Conservation (phyloP, 2,797 vertebrate genomes). For the Anomalospiza imberbis region DNA sequence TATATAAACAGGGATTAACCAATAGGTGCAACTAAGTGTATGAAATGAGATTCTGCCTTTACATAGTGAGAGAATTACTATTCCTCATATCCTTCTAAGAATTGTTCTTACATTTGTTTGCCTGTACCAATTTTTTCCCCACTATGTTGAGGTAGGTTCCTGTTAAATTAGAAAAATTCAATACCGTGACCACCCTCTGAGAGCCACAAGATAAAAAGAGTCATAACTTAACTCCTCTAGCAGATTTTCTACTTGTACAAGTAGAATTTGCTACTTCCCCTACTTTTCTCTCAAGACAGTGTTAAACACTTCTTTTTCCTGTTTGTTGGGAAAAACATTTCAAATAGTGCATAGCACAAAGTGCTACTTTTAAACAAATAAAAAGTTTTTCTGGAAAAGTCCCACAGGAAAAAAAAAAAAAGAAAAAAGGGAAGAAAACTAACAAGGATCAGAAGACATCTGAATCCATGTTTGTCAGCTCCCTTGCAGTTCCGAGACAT, state of each 20-base stretch:
- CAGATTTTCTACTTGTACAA: background rate
- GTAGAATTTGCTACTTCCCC: background rate
- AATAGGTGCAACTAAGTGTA: background rate
- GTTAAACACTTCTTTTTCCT: background rate
- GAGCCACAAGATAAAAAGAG: background rate
- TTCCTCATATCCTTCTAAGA: background rate
- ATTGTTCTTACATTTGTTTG: background rate
- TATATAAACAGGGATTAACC: constrained; percentile 39
- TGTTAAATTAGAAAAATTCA: background rate
- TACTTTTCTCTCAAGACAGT: background rate
- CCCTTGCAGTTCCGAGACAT: background rate
- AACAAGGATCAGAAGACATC: background rate
- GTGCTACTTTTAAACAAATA: background rate
- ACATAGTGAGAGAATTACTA: background rate
- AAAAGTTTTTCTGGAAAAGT: background rate
- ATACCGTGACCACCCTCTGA: background rate
- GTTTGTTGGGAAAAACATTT: background rate
- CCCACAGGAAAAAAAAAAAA: accelerated
- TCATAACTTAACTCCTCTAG: background rate
- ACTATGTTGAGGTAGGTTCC: background rate
- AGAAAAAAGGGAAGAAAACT: background rate
- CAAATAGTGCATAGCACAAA: background rate
- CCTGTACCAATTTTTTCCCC: background rate
- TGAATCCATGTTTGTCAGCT: background rate
- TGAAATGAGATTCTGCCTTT: background rate